Evolutionary conservation across 2,888 invertebrate species (phyloP).

Genomic region (Acanthosepion pharaonis): DNA sequence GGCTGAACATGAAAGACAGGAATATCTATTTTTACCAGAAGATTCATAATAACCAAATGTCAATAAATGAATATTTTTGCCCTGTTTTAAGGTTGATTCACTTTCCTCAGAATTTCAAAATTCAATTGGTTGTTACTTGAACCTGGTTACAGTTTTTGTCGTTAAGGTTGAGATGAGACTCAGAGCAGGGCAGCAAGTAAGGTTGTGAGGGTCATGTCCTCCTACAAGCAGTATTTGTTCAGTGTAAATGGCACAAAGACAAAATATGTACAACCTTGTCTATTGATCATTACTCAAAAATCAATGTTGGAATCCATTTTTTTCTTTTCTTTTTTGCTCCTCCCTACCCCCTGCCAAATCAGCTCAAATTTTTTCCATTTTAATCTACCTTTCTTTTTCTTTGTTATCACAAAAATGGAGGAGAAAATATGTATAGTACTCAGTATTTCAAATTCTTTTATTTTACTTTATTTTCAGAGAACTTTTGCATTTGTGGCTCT

Average conservation of each 20-base stretch:
- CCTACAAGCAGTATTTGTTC: neutral
- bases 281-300: neutral
- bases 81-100: no score
- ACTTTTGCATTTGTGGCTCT: no score
- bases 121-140: no score
- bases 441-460: no score
- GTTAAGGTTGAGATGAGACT: neutral
- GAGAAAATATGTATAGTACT: no score
- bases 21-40: no score
- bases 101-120: no score
- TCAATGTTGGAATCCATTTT: neutral
- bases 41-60: no score
- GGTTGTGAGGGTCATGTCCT: neutral
- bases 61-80: no score
- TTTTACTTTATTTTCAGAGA: no score
- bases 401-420: neutral
- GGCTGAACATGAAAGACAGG: no score
- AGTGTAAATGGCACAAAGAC: neutral
- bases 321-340: neutral
- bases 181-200: neutral
- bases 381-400: neutral
- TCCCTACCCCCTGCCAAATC: no score
- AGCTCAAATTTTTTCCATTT: neutral
- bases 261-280: neutral
- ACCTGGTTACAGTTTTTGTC: neutral